Evolutionary conservation across 2,888 invertebrate species (phyloP).

Genomic region (Paralinhomoeus sp.): DNA sequence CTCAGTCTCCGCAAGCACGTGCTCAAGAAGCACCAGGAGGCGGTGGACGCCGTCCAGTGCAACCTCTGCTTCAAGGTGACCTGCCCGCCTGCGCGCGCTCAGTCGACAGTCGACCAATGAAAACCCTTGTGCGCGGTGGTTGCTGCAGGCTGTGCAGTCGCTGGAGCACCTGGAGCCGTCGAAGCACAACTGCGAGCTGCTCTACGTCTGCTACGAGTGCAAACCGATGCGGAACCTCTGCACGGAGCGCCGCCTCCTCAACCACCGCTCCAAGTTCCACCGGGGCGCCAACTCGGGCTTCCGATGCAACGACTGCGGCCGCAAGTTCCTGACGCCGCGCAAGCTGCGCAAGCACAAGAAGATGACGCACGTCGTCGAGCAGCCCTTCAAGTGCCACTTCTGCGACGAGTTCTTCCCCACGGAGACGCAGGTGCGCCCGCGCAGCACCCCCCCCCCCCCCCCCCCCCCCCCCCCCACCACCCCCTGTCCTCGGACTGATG

Average conservation of each 20-base stretch:
- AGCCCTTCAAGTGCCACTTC: constrained; percentile 24
- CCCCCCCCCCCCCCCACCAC: no score
- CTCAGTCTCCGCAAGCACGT: constrained; percentile 22
- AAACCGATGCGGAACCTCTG: constrained; percentile 21
- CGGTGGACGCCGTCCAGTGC: constrained; percentile 20
- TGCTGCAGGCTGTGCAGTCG: no score
- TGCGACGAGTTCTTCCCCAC: constrained; percentile 23
- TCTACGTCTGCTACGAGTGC: constrained; percentile 21
- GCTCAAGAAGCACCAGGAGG: constrained; percentile 20
- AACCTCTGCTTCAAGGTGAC: constrained; percentile 19
- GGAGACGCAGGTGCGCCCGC: constrained; percentile 10
- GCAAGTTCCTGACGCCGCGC: constrained; percentile 20
- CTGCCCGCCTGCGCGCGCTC: not conserved
- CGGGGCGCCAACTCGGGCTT: constrained; percentile 13
- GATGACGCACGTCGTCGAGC: constrained; percentile 24
- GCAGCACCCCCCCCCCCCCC: no score
- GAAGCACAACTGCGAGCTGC: constrained; percentile 11
- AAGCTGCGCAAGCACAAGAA: constrained; percentile 24
- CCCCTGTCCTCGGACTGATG: no score
- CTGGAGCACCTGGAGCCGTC: no score
- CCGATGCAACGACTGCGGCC: constrained; percentile 4
- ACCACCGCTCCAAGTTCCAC: constrained; percentile 8
- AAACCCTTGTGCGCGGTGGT: no score
- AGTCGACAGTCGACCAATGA: not conserved
- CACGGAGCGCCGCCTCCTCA: constrained; percentile 10